Conservation (phyloP, 2,888 invertebrate genomes). For the Heliconius charithonia region DNA sequence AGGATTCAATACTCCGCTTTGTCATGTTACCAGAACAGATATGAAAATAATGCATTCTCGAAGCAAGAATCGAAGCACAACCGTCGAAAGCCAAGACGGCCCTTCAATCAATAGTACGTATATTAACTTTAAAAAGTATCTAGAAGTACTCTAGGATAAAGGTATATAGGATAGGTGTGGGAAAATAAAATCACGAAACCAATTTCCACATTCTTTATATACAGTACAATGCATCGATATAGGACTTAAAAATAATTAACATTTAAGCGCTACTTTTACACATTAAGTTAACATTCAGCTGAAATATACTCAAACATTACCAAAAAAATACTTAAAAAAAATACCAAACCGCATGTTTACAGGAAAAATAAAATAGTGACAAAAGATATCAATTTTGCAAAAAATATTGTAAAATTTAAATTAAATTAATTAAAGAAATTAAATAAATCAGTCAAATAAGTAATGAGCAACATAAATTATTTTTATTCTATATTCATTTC, state of each 20-base stretch:
- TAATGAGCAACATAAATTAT: constrained; percentile 14
- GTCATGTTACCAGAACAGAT: background rate
- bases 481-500: constrained; percentile 20
- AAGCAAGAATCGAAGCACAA: background rate
- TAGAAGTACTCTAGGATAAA: too few relatives aligned
- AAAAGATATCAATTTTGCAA: background rate
- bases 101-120: too few relatives aligned
- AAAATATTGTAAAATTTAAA: background rate
- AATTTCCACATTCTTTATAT: constrained; percentile 76
- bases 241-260: constrained; percentile 80
- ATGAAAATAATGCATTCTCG: background rate
- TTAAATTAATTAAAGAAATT: background rate
- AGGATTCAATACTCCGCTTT: background rate
- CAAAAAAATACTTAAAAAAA: constrained; percentile 42
- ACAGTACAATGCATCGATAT: constrained; percentile 69
- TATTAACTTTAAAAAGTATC: too few relatives aligned
- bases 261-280: constrained; percentile 69
- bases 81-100: background rate
- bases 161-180: too few relatives aligned
- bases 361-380: background rate
- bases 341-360: background rate
- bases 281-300: constrained; percentile 65
- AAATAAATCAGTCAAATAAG: constrained; percentile 23
- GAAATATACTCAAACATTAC: constrained; percentile 22
- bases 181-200: constrained; percentile 45